Evolutionary conservation across 1,140 invertebrate species (phyloP).

Genomic region (Melanaphis sacchari): DNA sequence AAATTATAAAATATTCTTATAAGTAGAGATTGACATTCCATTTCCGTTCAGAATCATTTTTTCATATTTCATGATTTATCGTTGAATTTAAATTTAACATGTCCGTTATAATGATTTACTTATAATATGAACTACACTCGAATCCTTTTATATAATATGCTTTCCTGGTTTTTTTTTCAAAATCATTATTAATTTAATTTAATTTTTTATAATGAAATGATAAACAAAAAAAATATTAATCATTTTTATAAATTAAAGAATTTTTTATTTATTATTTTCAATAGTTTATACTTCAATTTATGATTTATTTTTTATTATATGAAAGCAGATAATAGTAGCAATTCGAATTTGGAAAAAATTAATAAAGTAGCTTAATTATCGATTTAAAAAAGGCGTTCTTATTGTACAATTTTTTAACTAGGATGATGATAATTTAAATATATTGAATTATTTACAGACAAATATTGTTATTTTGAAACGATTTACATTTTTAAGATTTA

Average conservation of each 20-base stretch:
- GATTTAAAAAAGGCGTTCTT: background rate
- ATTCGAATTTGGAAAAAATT: no score
- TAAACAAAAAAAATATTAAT: background rate
- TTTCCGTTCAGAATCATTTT: background rate
- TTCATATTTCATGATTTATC: background rate
- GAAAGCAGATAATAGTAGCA: background rate
- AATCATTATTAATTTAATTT: background rate
- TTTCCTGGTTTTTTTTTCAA: background rate
- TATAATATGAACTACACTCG: background rate
- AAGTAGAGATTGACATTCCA: background rate
- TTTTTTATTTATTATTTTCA: background rate
- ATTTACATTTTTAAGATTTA: no score
- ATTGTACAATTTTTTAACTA: background rate
- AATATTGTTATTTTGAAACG: background rate
- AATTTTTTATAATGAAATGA: background rate
- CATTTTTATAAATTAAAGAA: background rate
- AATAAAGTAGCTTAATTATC: background rate
- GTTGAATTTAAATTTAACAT: background rate
- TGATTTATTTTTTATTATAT: background rate
- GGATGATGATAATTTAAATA: background rate
- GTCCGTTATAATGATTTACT: background rate
- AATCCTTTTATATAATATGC: background rate
- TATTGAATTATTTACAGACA: background rate
- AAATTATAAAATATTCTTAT: background rate
- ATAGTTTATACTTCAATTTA: no score